phyloP scores from a whole-genome alignment of 2,888 invertebrate genomes.

The Dasypogon diadema region DNA sequence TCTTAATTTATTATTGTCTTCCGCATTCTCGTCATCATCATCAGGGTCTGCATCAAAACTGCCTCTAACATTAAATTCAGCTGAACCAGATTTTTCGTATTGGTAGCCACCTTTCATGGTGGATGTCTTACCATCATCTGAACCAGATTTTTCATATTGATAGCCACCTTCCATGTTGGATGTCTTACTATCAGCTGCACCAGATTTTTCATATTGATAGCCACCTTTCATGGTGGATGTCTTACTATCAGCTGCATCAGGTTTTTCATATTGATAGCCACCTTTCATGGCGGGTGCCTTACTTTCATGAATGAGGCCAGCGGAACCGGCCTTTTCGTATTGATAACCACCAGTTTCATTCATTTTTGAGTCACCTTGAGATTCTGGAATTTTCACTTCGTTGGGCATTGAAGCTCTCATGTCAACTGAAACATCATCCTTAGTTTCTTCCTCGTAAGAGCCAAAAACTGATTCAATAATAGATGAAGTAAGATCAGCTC shows the following conservation, averaged over 20 bases:
- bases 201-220: neutral
- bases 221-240: too few species aligned
- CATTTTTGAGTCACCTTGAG: neutral
- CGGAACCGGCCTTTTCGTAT: neutral
- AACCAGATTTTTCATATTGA: neutral
- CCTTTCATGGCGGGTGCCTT: neutral
- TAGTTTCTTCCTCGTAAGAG: neutral
- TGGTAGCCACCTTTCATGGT: neutral
- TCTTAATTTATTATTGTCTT: neutral
- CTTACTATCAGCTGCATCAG: neutral
- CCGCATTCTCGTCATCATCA: neutral
- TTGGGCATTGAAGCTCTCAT: neutral
- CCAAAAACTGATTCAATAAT: neutral
- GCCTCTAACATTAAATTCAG: neutral
- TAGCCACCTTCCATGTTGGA: neutral
- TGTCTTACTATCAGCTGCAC: neutral
- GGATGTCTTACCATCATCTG: neutral
- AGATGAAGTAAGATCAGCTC: neutral
- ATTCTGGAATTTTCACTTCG: neutral
- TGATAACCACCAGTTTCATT: neutral
- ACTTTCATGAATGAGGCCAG: too few species aligned
- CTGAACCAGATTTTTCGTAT: slow-evolving; percentile 9
- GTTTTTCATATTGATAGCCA: slow-evolving; percentile 14
- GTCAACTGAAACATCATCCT: neutral
- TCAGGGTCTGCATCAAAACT: neutral